Evolutionary conservation across 2,888 invertebrate species (phyloP), one percentile per base, ranked within the genome.

Genomic region (Malthinus seriepunctatus): DNA sequence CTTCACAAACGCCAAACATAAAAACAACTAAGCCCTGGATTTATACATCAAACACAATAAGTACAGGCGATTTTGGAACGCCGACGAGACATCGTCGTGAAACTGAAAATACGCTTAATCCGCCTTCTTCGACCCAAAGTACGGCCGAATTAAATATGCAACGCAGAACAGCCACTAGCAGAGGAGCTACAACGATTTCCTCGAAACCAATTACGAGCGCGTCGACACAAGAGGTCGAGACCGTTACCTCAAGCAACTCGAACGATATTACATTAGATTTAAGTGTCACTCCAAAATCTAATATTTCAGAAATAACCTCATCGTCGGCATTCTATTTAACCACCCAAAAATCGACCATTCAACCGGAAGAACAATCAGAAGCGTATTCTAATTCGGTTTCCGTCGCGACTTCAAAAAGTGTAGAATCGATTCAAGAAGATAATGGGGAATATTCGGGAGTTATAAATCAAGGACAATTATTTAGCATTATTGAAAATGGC

Each of bases 11-110:
- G 12, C 45, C 58, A 14, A 57, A 62, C 44, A 62, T 59, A 52
- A 68, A 67, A 46, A 70, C 71, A n/a, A 72, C 71, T 23, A 78
- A 75, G 63, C 73, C 73, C 12, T 74, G 74, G 75, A 70, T 73
- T 44, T 78, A 77, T 78, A 77, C 76, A 3, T 77, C 77, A 14
- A 79, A 79, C 60, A 78, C 78, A 3, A 70, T 79, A 12, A 77
- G 76, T 56, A 70, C 68, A 3, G 69, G 67, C 9, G 76, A 77
- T 57, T 77, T 77, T 67, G 76, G 74, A 31, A 70, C 72, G 56
- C 75, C 78, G 7, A 79, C 79, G 14, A 70, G 79, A 62, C 78
- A 79, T 59, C 67, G 79, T 35, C 70, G 79, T n/a, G 78, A 78
- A 66, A 79, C 79, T 0, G 78, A 78, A 62, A 73, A 78, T 60